Evolutionary conservation across 2,888 invertebrate genomes (phyloP).

Genomic region (Piscicola geometra): DNA sequence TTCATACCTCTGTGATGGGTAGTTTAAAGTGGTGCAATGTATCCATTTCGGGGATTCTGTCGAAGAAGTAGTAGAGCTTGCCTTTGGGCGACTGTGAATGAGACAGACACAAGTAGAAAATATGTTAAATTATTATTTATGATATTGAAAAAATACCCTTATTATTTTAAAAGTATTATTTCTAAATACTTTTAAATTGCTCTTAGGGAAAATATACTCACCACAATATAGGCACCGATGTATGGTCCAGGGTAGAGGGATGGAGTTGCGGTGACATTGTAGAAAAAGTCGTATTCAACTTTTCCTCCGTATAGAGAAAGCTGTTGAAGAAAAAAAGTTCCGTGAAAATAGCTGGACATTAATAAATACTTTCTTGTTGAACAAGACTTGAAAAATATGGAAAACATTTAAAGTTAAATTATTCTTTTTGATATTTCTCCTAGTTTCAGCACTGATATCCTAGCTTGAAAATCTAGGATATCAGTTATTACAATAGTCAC

Average conservation of each 20-base stretch:
- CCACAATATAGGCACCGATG: not conserved
- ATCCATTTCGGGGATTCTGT: no score
- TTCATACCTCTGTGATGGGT: slow-evolving; percentile 14
- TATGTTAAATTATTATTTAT: not conserved
- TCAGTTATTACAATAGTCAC: no score
- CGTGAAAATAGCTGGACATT: no score
- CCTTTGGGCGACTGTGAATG: slow-evolving; percentile 3
- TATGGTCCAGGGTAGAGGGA: not conserved
- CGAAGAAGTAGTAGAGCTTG: slow-evolving; percentile 1
- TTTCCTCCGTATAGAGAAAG: slow-evolving; percentile 17
- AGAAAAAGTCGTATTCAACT: slow-evolving; percentile 9
- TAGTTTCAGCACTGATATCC: no score
- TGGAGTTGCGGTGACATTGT: slow-evolving; percentile 17
- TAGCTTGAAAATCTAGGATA: no score
- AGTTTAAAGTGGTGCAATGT: not conserved
- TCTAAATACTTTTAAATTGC: no score
- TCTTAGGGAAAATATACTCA: no score
- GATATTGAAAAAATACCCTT: not conserved
- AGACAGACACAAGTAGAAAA: not conserved
- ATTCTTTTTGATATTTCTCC: no score
- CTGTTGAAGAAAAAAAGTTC: slow-evolving; percentile 7
- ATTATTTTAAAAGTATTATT: not conserved
- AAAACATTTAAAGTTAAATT: no score
- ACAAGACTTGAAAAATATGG: no score
- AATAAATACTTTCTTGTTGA: no score